Evolutionary conservation across 1,140 invertebrate genomes (phyloP).

Genomic region (Sycophila sp.): DNA sequence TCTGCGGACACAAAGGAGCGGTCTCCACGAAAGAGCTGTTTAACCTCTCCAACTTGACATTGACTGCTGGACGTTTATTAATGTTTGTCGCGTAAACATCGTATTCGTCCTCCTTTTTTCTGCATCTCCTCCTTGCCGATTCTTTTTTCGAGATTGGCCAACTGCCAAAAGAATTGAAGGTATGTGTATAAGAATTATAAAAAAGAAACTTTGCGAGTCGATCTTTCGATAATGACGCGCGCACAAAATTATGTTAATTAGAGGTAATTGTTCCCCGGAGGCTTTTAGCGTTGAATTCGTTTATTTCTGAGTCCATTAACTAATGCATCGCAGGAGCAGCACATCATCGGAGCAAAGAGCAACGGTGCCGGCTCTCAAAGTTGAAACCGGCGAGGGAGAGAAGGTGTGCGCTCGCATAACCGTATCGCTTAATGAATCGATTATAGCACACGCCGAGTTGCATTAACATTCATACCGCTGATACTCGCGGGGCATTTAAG

Average conservation of each 20-base stretch:
- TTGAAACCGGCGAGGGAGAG: background rate
- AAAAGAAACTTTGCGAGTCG: too few species aligned
- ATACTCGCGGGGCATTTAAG: background rate
- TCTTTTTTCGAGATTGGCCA: too few species aligned
- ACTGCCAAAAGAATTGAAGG: too few species aligned
- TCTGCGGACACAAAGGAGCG: background rate
- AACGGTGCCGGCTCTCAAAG: background rate
- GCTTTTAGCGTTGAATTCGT: too few species aligned
- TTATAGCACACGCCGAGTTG: background rate
- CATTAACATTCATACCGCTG: conserved; percentile 18
- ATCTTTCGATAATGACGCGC: too few species aligned
- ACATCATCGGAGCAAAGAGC: background rate
- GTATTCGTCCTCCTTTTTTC: too few species aligned
- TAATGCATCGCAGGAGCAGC: background rate
- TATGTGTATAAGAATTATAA: too few species aligned
- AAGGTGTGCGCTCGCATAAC: background rate
- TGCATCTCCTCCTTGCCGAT: too few species aligned
- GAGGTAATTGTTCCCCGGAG: background rate
- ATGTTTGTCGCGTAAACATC: too few species aligned
- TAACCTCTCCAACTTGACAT: background rate
- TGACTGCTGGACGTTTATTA: too few species aligned
- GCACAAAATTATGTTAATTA: too few species aligned
- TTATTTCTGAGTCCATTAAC: conserved; percentile 2
- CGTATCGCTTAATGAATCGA: conserved; percentile 15
- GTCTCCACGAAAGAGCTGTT: background rate